Conservation (phyloP, 2,113 vertebrate genomes). For the Maccullochella peelii region DNA sequence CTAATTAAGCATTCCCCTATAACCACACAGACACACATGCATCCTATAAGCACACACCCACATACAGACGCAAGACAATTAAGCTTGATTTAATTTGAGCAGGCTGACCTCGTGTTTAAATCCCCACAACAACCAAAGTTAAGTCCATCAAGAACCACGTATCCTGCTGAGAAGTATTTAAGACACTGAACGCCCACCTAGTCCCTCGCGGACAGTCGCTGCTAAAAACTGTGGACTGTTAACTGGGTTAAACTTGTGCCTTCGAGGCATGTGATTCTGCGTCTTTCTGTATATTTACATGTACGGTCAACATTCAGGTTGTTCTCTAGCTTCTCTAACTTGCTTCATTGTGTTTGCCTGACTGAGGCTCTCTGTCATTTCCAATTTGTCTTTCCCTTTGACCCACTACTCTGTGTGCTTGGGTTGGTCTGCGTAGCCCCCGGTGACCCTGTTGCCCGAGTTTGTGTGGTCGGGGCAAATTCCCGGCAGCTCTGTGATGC, state of each 20-base stretch:
- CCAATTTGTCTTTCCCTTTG: constrained; percentile 44
- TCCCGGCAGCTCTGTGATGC: constrained; percentile 74
- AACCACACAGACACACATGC: constrained; percentile 1
- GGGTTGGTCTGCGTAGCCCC: constrained; percentile 32
- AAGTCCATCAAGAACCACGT: constrained; percentile 23
- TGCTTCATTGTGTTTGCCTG: constrained; percentile 2
- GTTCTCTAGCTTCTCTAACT: constrained; percentile 11
- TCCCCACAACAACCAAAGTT: constrained; percentile 50
- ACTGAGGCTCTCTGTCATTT: constrained; percentile 26
- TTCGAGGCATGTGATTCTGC: neutral
- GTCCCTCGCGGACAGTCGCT: neutral
- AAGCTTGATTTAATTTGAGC: constrained; percentile 65
- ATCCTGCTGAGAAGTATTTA: constrained; percentile 39
- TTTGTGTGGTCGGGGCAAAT: constrained; percentile 72
- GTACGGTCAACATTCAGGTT: constrained; percentile 10
- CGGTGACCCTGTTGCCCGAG: constrained; percentile 45
- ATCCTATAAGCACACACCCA: constrained; percentile 15
- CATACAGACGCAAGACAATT: constrained; percentile 49
- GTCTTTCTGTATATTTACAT: constrained; percentile 18
- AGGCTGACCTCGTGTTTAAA: constrained; percentile 53
- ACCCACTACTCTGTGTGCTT: constrained; percentile 46
- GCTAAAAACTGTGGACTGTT: constrained; percentile 17
- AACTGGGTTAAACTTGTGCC: constrained; percentile 33
- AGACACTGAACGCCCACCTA: constrained; percentile 15
- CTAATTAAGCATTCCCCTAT: constrained; percentile 42